Percentiles rank a stretch among this genome's conserved stretches.
These are phyloP conservation scores for Mythimna loreyi DNA, from an alignment of 2,888 invertebrate species.

Conservation along the genomic window DNA sequence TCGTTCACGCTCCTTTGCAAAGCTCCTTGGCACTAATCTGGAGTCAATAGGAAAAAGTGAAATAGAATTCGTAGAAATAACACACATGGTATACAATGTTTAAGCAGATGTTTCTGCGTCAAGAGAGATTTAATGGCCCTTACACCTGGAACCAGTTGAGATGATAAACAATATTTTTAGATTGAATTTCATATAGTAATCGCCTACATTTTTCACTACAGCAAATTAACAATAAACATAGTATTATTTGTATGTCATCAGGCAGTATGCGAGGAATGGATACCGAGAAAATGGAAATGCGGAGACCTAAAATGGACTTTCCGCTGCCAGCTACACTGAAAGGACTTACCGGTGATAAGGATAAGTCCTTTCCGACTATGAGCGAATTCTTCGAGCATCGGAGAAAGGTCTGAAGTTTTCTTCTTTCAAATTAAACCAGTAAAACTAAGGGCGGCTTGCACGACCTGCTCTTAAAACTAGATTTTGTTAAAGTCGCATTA, in stretches of 20 bases:
- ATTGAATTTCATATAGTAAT: not conserved
- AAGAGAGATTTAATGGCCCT: not conserved
- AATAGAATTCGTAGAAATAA: not conserved
- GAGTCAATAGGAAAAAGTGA: slow-evolving; percentile 3
- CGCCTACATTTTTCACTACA: slow-evolving; percentile 8
- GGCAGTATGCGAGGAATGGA: slow-evolving; percentile 81
- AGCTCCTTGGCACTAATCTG: too few species aligned
- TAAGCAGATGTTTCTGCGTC: not conserved
- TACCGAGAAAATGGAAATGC: slow-evolving; percentile 80
- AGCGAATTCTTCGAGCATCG: slow-evolving; percentile 87
- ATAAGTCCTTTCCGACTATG: slow-evolving; percentile 86
- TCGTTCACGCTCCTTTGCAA: too few species aligned
- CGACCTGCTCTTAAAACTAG: too few species aligned
- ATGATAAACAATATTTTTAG: not conserved
- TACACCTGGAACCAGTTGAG: slow-evolving; percentile 1
- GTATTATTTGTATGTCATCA: slow-evolving; percentile 58
- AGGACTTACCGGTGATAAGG: slow-evolving; percentile 77
- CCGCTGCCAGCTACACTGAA: slow-evolving; percentile 82
- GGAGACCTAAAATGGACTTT: slow-evolving; percentile 84
- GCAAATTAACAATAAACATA: too few species aligned
- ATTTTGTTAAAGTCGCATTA: too few species aligned
- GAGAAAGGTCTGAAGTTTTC: slow-evolving; percentile 72
- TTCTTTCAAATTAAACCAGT: not conserved
- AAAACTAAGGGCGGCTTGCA: too few species aligned
- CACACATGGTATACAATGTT: not conserved